Conservation (phyloP, 2,888 invertebrate genomes). For the Scaptomyza reducta region DNA sequence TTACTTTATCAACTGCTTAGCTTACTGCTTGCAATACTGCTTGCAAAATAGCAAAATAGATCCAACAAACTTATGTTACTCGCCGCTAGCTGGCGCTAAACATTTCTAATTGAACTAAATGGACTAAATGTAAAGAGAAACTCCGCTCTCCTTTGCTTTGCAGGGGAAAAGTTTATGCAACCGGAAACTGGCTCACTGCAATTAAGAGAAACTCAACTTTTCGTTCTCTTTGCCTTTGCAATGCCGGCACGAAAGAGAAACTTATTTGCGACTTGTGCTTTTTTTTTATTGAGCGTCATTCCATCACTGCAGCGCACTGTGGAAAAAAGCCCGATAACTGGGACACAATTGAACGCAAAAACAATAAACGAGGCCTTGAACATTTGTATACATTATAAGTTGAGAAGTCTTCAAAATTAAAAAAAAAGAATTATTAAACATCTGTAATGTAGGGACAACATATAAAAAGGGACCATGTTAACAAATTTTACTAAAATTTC, state of each 20-base stretch:
- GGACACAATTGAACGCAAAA: background rate
- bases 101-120: background rate
- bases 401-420: no score
- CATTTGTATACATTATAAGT: background rate
- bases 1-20: background rate
- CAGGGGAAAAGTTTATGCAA: slow-evolving; percentile 34
- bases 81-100: background rate
- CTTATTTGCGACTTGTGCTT: background rate
- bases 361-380: accelerated
- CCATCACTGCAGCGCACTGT: slow-evolving; percentile 45
- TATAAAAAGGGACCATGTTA: background rate
- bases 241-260: slow-evolving; percentile 30
- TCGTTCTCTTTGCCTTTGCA: slow-evolving; percentile 40
- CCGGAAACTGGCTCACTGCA: slow-evolving; percentile 3
- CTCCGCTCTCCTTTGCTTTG: background rate
- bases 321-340: background rate
- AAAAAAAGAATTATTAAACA: background rate
- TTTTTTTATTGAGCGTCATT: slow-evolving; percentile 36
- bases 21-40: background rate
- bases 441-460: background rate
- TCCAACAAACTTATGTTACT: background rate
- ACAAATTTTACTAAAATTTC: background rate
- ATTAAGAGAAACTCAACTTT: slow-evolving; percentile 20
- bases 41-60: background rate
- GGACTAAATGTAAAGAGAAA: background rate